Conservation (phyloP, 2,888 invertebrate genomes). For the Patella pellucida region DNA sequence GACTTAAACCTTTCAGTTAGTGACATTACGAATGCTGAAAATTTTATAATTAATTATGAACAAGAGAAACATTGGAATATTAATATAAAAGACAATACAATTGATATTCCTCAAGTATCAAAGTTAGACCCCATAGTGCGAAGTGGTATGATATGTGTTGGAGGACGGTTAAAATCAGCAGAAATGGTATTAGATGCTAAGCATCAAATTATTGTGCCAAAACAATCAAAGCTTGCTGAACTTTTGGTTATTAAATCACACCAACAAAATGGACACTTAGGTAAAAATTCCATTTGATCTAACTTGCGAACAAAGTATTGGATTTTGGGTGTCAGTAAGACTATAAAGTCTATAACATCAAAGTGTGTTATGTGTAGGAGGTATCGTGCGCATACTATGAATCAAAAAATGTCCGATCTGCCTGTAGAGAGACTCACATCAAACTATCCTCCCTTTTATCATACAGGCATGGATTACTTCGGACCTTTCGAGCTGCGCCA, state of each 20-base stretch:
- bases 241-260: conserved; percentile 18
- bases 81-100: background rate
- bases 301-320: conserved; percentile 17
- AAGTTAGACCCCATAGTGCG: conserved; percentile 9
- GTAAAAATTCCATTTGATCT: background rate
- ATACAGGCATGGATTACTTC: conserved; percentile 26
- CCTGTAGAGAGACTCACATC: background rate
- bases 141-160: conserved; percentile 10
- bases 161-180: conserved; percentile 6
- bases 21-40: background rate
- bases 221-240: conserved; percentile 13
- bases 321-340: conserved; percentile 10
- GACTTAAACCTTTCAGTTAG: background rate
- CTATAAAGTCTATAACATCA: conserved; percentile 4
- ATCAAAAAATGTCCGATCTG: conserved; percentile 13
- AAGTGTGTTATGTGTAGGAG: conserved; percentile 8
- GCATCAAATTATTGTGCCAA: conserved; percentile 23
- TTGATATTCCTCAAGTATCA: background rate
- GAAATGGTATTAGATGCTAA: conserved; percentile 9
- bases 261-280: background rate
- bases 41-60: conserved; percentile 1
- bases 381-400: background rate
- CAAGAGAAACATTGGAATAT: background rate
- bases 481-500: conserved; percentile 27
- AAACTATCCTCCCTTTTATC: background rate